A percentile compares a stretch with the other conserved stretches of the same genome.
phyloP scores from a whole-genome alignment of 2,797 vertebrate species.

The Halcyon badia region DNA sequence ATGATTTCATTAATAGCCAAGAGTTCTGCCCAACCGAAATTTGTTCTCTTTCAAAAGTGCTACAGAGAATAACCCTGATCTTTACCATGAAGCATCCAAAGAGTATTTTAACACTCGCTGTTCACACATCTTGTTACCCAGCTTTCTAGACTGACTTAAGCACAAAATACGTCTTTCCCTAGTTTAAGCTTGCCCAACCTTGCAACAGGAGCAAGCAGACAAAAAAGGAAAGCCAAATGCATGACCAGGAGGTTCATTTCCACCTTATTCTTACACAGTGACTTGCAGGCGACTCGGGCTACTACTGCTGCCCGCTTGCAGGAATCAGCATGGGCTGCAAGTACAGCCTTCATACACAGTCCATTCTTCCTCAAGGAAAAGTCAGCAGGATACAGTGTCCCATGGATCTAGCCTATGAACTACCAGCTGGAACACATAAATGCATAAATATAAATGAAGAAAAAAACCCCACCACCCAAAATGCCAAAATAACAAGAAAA shows the following conservation, averaged over 20 bases:
- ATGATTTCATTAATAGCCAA: not conserved
- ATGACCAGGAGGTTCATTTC: not conserved
- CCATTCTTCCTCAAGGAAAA: not conserved
- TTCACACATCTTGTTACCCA: not conserved
- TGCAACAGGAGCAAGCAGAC: not conserved
- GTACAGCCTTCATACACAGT: not conserved
- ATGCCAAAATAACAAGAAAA: constrained; percentile 28
- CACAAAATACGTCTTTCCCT: not conserved
- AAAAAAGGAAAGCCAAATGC: not conserved
- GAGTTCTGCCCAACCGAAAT: not conserved
- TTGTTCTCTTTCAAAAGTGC: not conserved
- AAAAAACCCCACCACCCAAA: not conserved
- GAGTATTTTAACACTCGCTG: not conserved
- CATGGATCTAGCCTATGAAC: not conserved
- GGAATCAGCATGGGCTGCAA: not conserved
- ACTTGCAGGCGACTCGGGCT: not conserved
- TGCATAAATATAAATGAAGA: not conserved
- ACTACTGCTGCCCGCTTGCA: not conserved
- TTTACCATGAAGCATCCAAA: not conserved
- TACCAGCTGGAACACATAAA: not conserved
- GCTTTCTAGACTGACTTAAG: not conserved
- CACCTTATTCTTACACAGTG: not conserved
- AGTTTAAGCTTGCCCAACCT: not conserved
- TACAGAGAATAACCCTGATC: not conserved
- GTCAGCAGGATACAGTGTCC: not conserved